A percentile compares a stretch with the other conserved stretches of the same genome.
phyloP scores from a whole-genome alignment of 2,888 invertebrate species.

The Microchrysa polita region DNA sequence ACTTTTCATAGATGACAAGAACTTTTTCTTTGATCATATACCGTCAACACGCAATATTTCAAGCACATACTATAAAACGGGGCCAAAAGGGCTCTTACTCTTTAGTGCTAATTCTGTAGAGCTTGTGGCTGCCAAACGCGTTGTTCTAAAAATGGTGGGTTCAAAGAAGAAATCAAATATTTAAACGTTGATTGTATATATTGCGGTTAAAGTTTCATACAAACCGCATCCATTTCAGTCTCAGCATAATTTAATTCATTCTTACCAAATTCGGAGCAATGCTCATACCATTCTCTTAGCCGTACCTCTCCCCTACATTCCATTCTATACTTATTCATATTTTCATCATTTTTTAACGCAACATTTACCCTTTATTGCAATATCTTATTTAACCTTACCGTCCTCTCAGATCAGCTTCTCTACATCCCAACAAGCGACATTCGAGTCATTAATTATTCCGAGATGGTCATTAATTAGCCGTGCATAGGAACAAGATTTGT shows the following conservation, averaged over 20 bases:
- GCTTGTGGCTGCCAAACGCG: too few relatives aligned
- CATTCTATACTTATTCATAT: background rate
- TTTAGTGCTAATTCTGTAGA: too few relatives aligned
- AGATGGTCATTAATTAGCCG: conserved; percentile 41
- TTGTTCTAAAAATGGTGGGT: too few relatives aligned
- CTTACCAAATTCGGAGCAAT: background rate
- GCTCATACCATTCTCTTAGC: too few relatives aligned
- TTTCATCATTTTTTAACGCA: background rate
- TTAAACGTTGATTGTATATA: too few relatives aligned
- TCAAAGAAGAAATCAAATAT: background rate
- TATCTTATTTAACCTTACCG: conserved; percentile 25
- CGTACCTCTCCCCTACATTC: background rate
- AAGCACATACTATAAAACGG: background rate
- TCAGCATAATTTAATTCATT: too few relatives aligned
- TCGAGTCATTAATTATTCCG: conserved; percentile 39
- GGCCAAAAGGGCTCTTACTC: too few relatives aligned
- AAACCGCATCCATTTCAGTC: too few relatives aligned
- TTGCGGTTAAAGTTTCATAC: too few relatives aligned
- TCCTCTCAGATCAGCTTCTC: background rate
- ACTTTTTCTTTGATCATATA: background rate
- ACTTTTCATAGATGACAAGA: background rate
- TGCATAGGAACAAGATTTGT: conserved; percentile 32
- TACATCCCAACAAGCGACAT: conserved; percentile 1
- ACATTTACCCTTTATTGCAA: conserved; percentile 21
- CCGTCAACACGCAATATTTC: conserved; percentile 15